Evolutionary conservation across 2,888 invertebrate genomes (phyloP).

Genomic region (Synergus umbraculus): DNA sequence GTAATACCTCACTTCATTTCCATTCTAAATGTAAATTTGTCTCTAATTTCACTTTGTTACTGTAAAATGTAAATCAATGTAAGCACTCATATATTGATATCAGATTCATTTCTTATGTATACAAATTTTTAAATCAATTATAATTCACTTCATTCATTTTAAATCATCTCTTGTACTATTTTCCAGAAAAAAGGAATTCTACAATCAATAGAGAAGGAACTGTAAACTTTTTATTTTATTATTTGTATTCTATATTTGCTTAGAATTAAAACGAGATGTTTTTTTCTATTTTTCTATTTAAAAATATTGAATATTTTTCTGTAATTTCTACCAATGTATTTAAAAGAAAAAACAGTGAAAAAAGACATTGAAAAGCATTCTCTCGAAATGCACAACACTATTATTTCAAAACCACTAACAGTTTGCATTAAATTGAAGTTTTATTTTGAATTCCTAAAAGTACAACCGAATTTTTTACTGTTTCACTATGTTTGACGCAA

Average conservation of each 20-base stretch:
- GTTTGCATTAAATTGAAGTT: background rate
- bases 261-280: background rate
- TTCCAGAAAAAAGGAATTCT: background rate
- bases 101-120: background rate
- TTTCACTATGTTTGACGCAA: background rate
- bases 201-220: background rate
- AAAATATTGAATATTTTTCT: background rate
- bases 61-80: background rate
- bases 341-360: too few relatives aligned
- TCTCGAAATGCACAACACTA: background rate
- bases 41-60: constrained; percentile 3
- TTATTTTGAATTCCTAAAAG: background rate
- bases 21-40: background rate
- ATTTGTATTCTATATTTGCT: background rate
- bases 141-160: background rate
- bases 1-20: background rate
- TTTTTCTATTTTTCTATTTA: background rate
- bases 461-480: background rate
- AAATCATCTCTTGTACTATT: background rate
- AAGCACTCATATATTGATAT: background rate
- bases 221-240: background rate
- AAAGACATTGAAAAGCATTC: too few relatives aligned
- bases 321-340: background rate
- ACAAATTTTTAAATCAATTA: background rate
- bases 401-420: background rate